These are phyloP conservation scores for Sinhomidia bicolor DNA, from an alignment of 2,888 invertebrate species.

Conservation along the genomic window DNA sequence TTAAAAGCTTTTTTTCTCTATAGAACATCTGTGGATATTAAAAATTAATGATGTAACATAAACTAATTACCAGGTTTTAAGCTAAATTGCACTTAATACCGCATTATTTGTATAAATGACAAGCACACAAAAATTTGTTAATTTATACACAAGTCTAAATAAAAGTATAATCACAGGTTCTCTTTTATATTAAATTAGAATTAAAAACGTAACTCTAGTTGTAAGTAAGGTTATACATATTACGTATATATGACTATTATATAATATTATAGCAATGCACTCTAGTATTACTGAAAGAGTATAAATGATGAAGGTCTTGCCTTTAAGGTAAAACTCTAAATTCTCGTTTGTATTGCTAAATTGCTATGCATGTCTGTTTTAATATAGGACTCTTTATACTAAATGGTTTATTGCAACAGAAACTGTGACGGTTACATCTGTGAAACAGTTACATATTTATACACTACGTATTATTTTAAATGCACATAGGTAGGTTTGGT, in stretches of 20 bases:
- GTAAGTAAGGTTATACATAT: too few species aligned
- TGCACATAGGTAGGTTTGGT: neutral
- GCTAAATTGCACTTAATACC: too few species aligned
- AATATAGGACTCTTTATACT: neutral
- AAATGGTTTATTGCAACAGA: constrained; percentile 18
- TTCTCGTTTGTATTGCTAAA: constrained; percentile 4
- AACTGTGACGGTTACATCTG: neutral
- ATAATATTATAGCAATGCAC: neutral
- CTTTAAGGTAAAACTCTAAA: neutral
- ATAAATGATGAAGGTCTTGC: neutral
- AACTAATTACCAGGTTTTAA: too few species aligned
- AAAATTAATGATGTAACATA: too few species aligned
- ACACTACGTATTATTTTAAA: neutral
- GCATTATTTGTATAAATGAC: too few species aligned
- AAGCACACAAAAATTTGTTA: too few species aligned
- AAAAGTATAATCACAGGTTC: constrained; percentile 17
- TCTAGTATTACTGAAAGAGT: neutral
- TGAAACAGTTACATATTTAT: neutral
- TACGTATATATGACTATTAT: neutral
- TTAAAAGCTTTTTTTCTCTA: too few species aligned
- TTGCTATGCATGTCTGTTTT: constrained; percentile 8
- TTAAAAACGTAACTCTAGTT: neutral
- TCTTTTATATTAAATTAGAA: neutral
- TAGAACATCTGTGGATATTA: neutral
- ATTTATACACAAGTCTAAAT: neutral